Conservation (phyloP, 2,888 invertebrate species). For the Malacosoma neustria region DNA sequence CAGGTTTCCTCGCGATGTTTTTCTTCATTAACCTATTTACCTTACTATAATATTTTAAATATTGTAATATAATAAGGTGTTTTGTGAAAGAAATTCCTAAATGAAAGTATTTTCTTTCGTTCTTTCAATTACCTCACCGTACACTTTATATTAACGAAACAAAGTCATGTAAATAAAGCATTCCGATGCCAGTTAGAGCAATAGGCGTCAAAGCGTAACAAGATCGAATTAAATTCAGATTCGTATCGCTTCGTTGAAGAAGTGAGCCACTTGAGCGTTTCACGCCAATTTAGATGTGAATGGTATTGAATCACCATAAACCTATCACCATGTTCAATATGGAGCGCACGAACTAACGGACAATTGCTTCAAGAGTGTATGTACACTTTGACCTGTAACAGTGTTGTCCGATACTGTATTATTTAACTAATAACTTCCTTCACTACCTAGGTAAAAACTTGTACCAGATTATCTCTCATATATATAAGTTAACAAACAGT, state of each 20-base stretch:
- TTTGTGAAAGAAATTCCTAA: too few species aligned
- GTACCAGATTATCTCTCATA: too few species aligned
- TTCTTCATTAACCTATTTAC: too few species aligned
- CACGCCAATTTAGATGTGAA: conserved; percentile 63
- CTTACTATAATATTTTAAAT: too few species aligned
- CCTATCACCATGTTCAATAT: conserved; percentile 53
- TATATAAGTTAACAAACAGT: too few species aligned
- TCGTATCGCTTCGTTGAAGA: conserved; percentile 10
- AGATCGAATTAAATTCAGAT: neutral
- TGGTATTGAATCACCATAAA: conserved; percentile 73
- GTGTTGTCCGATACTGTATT: neutral
- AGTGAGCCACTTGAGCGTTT: conserved; percentile 30
- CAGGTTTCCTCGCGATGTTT: too few species aligned
- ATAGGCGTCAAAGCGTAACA: neutral
- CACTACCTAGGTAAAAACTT: too few species aligned
- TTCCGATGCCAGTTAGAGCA: neutral
- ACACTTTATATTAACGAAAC: too few species aligned
- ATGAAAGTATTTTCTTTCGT: too few species aligned
- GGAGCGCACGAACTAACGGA: conserved; percentile 55
- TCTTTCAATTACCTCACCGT: too few species aligned
- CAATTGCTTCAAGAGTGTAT: conserved; percentile 36
- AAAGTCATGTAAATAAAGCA: neutral
- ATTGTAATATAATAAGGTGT: too few species aligned
- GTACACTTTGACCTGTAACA: conserved; percentile 31
- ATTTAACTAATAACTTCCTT: too few species aligned